These are phyloP conservation scores for Drosophila mimica DNA, from an alignment of 2,888 invertebrate species.

Conservation along the genomic window DNA sequence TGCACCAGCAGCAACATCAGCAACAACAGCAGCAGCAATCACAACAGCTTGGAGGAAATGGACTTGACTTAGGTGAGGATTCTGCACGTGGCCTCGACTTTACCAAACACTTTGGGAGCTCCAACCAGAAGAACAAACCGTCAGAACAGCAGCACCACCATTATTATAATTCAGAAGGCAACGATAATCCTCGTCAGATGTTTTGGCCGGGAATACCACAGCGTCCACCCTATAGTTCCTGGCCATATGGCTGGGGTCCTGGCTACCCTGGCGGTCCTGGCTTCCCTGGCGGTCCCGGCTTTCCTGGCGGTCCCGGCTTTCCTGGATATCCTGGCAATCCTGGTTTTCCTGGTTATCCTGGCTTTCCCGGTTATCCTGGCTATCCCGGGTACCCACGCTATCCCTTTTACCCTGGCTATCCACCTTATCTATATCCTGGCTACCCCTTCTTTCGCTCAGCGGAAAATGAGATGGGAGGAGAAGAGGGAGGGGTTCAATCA, in stretches of 20 bases:
- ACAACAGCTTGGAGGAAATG: conserved; percentile 6
- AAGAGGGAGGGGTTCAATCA: conserved; percentile 8
- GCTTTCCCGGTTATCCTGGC: conserved; percentile 42
- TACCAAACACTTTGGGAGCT: conserved; percentile 57
- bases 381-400: conserved; percentile 29
- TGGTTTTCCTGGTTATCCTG: conserved; percentile 30
- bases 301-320: background rate
- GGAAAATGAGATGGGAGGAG: conserved; percentile 34
- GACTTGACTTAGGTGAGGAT: conserved; percentile 41
- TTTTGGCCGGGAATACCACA: conserved; percentile 31
- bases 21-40: conserved; percentile 5
- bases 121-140: conserved; percentile 57
- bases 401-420: conserved; percentile 38
- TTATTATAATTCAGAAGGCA: conserved; percentile 69
- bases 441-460: conserved; percentile 57
- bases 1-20: conserved; percentile 21
- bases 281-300: conserved; percentile 16
- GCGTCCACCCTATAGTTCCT: conserved; percentile 32
- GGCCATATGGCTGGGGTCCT: conserved; percentile 40
- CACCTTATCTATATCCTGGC: conserved; percentile 40
- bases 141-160: conserved; percentile 64
- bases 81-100: conserved; percentile 56
- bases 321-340: background rate
- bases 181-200: conserved; percentile 55
- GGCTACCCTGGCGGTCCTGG: conserved; percentile 27